Conservation (phyloP, 2,888 invertebrate species). For the Orthosia gracilis region DNA sequence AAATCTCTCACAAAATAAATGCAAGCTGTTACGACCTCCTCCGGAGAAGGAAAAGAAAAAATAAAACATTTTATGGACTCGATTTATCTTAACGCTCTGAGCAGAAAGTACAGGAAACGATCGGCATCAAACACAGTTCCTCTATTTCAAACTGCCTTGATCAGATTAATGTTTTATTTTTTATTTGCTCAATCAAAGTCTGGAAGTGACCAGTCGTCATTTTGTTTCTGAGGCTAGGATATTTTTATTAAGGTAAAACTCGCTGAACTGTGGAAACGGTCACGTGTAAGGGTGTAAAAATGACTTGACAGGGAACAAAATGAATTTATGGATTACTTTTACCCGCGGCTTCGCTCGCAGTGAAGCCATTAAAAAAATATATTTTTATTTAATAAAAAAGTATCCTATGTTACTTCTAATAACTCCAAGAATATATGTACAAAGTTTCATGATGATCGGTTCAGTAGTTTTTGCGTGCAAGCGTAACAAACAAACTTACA, state of each 20-base stretch:
- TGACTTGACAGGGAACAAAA: neutral
- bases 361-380: too few relatives aligned
- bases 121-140: slow-evolving; percentile 69
- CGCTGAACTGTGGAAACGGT: neutral
- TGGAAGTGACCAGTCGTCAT: slow-evolving; percentile 24
- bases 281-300: neutral
- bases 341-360: too few relatives aligned
- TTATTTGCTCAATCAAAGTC: slow-evolving; percentile 43
- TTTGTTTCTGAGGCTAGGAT: neutral
- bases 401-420: too few relatives aligned
- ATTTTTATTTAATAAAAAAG: too few relatives aligned
- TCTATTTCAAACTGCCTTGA: slow-evolving; percentile 63
- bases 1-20: slow-evolving; percentile 81
- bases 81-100: slow-evolving; percentile 78
- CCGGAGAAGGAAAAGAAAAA: slow-evolving; percentile 65
- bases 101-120: slow-evolving; percentile 68
- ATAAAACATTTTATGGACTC: slow-evolving; percentile 79
- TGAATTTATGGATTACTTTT: neutral
- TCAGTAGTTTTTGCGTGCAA: too few relatives aligned
- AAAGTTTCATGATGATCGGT: too few relatives aligned
- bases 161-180: slow-evolving; percentile 50
- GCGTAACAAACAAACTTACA: too few relatives aligned
- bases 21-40: slow-evolving; percentile 79
- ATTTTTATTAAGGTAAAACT: neutral
- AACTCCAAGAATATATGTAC: too few relatives aligned